Conservation (phyloP, 2,888 invertebrate species). For the Drosophila imparisetae region DNA sequence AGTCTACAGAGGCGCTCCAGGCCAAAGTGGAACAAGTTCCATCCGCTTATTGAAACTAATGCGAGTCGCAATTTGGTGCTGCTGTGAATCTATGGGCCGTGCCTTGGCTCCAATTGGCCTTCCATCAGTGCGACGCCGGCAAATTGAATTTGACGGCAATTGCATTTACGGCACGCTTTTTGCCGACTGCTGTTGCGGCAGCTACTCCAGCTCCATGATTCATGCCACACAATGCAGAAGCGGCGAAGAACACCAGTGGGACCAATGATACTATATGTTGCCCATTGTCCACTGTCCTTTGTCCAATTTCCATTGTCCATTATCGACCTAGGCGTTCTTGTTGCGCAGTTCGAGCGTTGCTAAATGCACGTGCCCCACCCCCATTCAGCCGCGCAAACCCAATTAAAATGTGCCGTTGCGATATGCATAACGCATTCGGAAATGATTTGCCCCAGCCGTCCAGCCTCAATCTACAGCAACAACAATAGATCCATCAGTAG, state of each 20-base stretch:
- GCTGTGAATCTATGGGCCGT: not conserved
- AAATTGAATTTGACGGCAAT: conserved; percentile 31
- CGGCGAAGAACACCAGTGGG: conserved; percentile 33
- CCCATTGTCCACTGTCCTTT: not conserved
- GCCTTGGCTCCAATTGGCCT: conserved; percentile 1
- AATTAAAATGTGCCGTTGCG: not conserved
- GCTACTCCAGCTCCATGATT: not conserved
- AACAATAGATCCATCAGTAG: not conserved
- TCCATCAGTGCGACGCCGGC: not conserved
- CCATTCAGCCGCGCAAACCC: not conserved
- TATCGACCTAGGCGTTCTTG: too few species aligned
- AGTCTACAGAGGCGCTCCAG: not conserved
- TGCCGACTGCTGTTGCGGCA: not conserved
- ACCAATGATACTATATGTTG: not conserved
- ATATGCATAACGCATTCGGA: not conserved
- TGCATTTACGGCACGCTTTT: conserved; percentile 5
- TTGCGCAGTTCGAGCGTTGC: not conserved
- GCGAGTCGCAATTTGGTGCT: conserved; percentile 26
- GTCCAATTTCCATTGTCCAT: not conserved
- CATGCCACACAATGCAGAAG: conserved; percentile 46
- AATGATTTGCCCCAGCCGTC: conserved; percentile 3
- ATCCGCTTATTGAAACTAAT: conserved; percentile 39
- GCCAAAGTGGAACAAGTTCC: conserved; percentile 7
- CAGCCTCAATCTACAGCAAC: conserved; percentile 18
- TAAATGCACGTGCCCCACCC: not conserved